Base-by-base conservation (phyloP, 2,797 vertebrate genomes). In the Lacerta bilineata region DNA sequence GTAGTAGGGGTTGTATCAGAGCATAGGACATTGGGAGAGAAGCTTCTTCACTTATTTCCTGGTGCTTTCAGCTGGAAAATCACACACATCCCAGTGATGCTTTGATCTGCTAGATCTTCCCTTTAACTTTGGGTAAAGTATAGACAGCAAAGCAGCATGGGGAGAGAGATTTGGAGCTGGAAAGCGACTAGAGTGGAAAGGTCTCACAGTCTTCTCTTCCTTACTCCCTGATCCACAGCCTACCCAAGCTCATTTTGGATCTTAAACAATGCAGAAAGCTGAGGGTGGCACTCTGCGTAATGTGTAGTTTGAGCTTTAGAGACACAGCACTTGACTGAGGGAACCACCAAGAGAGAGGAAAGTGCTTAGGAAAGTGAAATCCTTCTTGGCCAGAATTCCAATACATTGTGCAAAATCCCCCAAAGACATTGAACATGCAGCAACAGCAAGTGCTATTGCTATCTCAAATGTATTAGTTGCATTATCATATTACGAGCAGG, bases 261-360 rank as follows among this genome's bases (percentile, higher is more conserved):
- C 41, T 15, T 61, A 55, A 85, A 66, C 20, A n/a, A 33, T 13
- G 5, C 29, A 36, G 43, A 10, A 15, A 29, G 20, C 20, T 25
- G 20, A 2, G 5, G 7, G 17, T 43, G 43, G 41, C n/a, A 71
- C 13, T 36, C 8, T 46, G 18, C n/a, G 29, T 33, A 72, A 50
- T 59, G 2, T 78, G 75, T 36, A 46, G 75, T 36, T 33, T 79
- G 61, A 69, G 59, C 59, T 27, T 85, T 64, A 18, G 29, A 46
- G 25, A 77, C 39, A 68, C 2, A 43, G 11, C 13, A n/a, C 46
- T 72, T 55, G 68, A 78, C 7, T 77, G 27, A 39, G 29, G 61
- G 29, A 77, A 68, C 61, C 84, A 68, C 36, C 27, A 46, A 80
- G 64, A 11, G 81, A 88, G 61, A 80, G 74, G 50, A 69, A 78